These are phyloP conservation scores for Gyps fulvus DNA, from an alignment of 2,113 vertebrate genomes.

Conservation along the genomic window DNA sequence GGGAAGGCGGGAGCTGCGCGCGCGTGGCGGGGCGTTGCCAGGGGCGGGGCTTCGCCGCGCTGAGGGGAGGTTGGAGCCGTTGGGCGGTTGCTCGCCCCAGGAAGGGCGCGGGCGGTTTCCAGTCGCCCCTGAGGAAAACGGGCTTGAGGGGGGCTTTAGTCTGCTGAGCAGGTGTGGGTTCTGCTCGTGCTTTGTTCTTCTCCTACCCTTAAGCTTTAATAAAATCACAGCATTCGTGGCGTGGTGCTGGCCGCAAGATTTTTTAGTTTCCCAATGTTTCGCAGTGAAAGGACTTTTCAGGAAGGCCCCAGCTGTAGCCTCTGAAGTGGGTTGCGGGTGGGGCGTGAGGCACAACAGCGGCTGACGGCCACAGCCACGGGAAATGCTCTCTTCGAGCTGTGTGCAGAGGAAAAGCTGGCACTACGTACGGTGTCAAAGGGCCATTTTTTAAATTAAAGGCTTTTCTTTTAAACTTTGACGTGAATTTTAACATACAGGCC, in stretches of 20 bases:
- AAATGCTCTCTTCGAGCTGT: neutral
- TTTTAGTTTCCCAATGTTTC: accelerated
- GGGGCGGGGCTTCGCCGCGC: neutral
- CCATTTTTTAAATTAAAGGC: neutral
- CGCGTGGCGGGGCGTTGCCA: neutral
- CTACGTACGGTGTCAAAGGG: accelerated
- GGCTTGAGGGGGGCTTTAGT: accelerated
- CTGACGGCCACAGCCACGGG: accelerated
- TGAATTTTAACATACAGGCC: neutral
- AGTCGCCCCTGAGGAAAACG: accelerated
- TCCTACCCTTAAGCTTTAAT: neutral
- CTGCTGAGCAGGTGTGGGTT: accelerated
- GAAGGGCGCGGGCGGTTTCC: accelerated
- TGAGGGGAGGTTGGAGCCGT: neutral
- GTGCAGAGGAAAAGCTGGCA: neutral
- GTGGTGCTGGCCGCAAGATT: neutral
- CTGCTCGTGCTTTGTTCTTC: neutral
- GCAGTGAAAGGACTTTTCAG: accelerated
- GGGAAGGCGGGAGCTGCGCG: neutral
- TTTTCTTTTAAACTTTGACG: neutral
- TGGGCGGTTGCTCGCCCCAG: accelerated
- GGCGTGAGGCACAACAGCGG: too few species aligned
- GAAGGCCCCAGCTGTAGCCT: accelerated
- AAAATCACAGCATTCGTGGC: neutral
- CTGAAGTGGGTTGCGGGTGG: neutral